These are phyloP conservation scores for Genyomyrus donnyi DNA, from an alignment of 2,113 vertebrate species.

Conservation along the genomic window DNA sequence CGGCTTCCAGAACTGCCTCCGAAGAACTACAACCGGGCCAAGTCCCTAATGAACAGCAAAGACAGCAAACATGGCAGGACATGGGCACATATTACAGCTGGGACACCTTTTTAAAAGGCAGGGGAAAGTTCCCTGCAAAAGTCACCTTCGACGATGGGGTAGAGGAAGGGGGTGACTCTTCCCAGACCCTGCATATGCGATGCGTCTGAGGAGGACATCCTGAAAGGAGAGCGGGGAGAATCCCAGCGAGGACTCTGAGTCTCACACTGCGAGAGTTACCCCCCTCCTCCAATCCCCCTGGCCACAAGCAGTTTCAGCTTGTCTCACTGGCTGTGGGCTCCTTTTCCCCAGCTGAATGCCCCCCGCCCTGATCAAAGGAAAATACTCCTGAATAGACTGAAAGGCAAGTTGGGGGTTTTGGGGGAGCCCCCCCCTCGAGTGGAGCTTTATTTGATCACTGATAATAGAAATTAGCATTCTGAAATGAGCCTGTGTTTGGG, in stretches of 20 bases:
- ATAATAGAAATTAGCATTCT: slow-evolving; percentile 62
- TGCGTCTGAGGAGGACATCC: not conserved
- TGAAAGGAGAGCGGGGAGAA: slow-evolving; percentile 14
- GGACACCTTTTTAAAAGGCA: not conserved
- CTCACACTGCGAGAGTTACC: slow-evolving; percentile 47
- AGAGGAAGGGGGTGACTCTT: not conserved
- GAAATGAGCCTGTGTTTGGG: slow-evolving; percentile 47
- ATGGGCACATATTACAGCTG: not conserved
- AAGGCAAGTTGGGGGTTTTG: slow-evolving; percentile 32
- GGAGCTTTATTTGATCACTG: slow-evolving; percentile 49
- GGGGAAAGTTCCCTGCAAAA: not conserved
- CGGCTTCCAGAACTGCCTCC: not conserved
- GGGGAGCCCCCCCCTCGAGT: slow-evolving; percentile 9
- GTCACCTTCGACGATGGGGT: not conserved
- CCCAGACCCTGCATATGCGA: not conserved
- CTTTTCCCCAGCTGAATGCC: slow-evolving; percentile 59
- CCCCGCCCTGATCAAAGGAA: not conserved
- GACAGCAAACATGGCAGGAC: not conserved
- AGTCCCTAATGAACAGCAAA: not conserved
- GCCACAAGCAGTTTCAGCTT: slow-evolving; percentile 61
- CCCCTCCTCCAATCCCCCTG: slow-evolving; percentile 39
- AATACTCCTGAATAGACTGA: slow-evolving; percentile 48
- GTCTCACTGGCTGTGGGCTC: slow-evolving; percentile 30
- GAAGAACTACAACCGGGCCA: not conserved
- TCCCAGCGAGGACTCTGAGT: slow-evolving; percentile 40